phyloP scores from a whole-genome alignment of 2,888 invertebrate species.

The Epirrita christyi region DNA sequence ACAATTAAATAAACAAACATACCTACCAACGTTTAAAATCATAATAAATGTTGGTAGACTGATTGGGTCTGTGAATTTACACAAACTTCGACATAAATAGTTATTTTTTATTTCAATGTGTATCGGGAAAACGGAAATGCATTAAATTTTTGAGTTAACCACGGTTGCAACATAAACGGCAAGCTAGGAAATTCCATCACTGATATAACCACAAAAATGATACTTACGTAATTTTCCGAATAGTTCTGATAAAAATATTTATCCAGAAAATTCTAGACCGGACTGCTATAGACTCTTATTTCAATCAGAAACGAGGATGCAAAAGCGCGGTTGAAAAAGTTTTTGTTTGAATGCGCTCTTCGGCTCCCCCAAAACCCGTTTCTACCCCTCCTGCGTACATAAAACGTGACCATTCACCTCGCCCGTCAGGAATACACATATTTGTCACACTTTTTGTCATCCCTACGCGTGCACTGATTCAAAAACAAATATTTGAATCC shows the following conservation, averaged over 20 bases:
- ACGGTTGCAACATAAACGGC: conserved; percentile 30
- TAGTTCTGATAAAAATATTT: conserved; percentile 24
- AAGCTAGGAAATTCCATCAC: conserved; percentile 34
- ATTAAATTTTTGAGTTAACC: conserved; percentile 32
- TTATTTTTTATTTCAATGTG: conserved; percentile 22
- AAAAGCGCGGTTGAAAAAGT: conserved; percentile 51
- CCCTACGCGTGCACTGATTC: conserved; percentile 41
- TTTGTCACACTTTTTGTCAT: conserved; percentile 55
- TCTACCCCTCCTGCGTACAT: conserved; percentile 68
- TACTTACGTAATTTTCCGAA: conserved; percentile 30
- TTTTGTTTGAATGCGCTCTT: conserved; percentile 60
- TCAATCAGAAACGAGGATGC: conserved; percentile 50
- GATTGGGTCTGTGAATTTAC: not conserved
- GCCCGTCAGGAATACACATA: conserved; percentile 63
- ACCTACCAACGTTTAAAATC: too few relatives aligned
- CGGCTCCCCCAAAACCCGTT: conserved; percentile 62
- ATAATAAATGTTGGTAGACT: too few relatives aligned
- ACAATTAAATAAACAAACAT: too few relatives aligned
- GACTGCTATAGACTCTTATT: conserved; percentile 63
- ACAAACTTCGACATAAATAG: conserved; percentile 8
- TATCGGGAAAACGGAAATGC: conserved; percentile 30
- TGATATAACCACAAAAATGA: conserved; percentile 35
- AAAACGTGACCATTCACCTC: conserved; percentile 75
- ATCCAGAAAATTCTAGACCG: conserved; percentile 19
- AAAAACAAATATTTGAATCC: conserved; percentile 54